Percentiles rank a stretch among this genome's conserved stretches.
phyloP scores from a whole-genome alignment of 2,888 invertebrate genomes.

The Nysson spinosus region DNA sequence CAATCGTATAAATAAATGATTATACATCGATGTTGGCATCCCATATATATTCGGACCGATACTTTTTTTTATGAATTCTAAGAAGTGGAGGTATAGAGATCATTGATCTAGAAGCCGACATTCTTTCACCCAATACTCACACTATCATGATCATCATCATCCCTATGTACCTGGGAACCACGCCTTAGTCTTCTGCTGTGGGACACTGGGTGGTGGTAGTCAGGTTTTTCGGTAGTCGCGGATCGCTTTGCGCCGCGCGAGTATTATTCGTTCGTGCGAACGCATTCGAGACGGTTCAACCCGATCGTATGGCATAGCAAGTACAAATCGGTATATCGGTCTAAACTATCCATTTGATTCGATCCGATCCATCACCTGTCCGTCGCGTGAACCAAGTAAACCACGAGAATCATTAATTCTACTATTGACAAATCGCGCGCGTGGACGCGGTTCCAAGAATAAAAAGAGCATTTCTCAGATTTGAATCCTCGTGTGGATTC shows the following conservation, averaged over 20 bases:
- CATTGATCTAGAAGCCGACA: too few relatives aligned
- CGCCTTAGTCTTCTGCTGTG: constrained; percentile 37
- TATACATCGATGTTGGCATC: too few relatives aligned
- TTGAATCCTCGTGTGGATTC: constrained; percentile 1
- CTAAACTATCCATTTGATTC: constrained; percentile 19
- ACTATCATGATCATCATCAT: neutral
- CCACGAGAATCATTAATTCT: neutral
- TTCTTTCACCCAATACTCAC: constrained; percentile 4
- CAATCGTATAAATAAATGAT: too few relatives aligned
- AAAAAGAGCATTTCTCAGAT: neutral
- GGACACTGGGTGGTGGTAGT: constrained; percentile 38
- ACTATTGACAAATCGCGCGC: too few relatives aligned
- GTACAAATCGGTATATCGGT: constrained; percentile 5
- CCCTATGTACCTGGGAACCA: constrained; percentile 35
- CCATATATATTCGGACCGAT: too few relatives aligned
- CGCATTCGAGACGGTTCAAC: constrained; percentile 54
- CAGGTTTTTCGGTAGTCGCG: constrained; percentile 50
- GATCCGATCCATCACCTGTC: too few relatives aligned
- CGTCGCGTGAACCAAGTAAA: too few relatives aligned
- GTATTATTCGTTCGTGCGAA: constrained; percentile 58
- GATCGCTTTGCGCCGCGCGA: constrained; percentile 23
- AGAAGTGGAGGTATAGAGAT: too few relatives aligned
- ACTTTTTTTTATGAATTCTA: too few relatives aligned
- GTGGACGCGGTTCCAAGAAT: neutral
- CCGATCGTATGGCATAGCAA: constrained; percentile 32